Base-by-base conservation (phyloP, 2,888 invertebrate genomes). In the Eupithecia inturbata region DNA sequence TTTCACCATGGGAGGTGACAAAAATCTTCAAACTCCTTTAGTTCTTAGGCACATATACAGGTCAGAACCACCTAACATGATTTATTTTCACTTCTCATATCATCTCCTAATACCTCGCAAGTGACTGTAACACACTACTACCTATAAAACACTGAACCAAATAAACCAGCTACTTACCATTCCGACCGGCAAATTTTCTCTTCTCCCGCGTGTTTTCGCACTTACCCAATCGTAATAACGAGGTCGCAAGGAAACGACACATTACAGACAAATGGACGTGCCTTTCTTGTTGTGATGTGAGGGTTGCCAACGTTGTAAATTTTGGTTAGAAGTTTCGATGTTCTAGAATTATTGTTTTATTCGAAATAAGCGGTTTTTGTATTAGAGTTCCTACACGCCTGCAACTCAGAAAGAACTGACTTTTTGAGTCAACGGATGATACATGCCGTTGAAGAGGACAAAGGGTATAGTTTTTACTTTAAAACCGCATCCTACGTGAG, bases 221-320 rank as follows among this genome's bases (percentile, higher is more conserved):
- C 63, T n/a, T 31, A 72, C 72, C 63, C 64, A 72, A 68, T 72
- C 68, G 64, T 31, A 73, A 73, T 70, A 70, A 70, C 69, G 73
- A 73, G 69, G 67, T 67, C 70, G 36, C 36, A 33, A 70, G 60
- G 67, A 63, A 70, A 66, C 62, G 68, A 73, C 76, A 76, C 67
- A 73, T 75, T 76, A 76, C 45, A 70, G 73, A 78, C 73, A 78
- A 78, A 78, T 74, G 76, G 69, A 70, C 68, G 75, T 62, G 71
- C 70, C 73, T 67, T 33, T 74, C 73, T 45, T 63, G 67, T 71
- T 41, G 64, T 57, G n/a, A 63, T 26, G 74, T 68, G 62, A 41
- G 26, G 36, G 66, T 66, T 66, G 39, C 66, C 66, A 66, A 22
- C 39, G 14, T 39, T 41, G 16, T 0, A 22, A 33, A 31, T 64